Evolutionary conservation across 2,888 invertebrate genomes (phyloP).

Genomic region (Nebria brevicollis): DNA sequence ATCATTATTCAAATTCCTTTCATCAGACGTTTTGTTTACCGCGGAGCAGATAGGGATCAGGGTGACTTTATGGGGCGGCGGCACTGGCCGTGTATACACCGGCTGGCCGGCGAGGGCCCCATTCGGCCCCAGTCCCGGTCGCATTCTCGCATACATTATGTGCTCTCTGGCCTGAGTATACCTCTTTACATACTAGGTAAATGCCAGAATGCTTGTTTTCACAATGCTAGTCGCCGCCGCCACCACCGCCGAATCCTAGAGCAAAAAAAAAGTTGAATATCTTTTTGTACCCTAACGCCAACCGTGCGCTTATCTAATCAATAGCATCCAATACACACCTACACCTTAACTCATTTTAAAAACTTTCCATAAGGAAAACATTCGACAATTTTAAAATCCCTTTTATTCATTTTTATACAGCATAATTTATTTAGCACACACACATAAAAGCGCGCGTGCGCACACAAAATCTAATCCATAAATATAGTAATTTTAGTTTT

Average conservation of each 20-base stretch:
- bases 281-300: not conserved
- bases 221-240: not conserved
- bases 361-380: too few species aligned
- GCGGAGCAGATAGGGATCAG: constrained; percentile 29
- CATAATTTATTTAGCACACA: too few species aligned
- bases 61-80: constrained; percentile 43
- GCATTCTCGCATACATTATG: constrained; percentile 44
- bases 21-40: constrained; percentile 44
- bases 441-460: too few species aligned
- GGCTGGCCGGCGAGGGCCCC: constrained; percentile 35
- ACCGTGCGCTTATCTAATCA: not conserved
- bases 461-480: too few species aligned
- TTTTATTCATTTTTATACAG: too few species aligned
- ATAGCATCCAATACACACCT: not conserved
- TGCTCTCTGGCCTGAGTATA: not conserved
- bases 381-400: too few species aligned
- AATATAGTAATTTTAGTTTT: too few species aligned
- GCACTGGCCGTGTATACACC: constrained; percentile 15
- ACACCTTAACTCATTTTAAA: too few species aligned
- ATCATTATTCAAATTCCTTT: constrained; percentile 46
- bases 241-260: too few species aligned
- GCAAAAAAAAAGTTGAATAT: not conserved
- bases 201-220: not conserved
- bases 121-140: constrained; percentile 15
- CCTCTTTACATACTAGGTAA: not conserved